phyloP scores from a whole-genome alignment of 2,113 vertebrate genomes.

The Lophotis ruficrista region DNA sequence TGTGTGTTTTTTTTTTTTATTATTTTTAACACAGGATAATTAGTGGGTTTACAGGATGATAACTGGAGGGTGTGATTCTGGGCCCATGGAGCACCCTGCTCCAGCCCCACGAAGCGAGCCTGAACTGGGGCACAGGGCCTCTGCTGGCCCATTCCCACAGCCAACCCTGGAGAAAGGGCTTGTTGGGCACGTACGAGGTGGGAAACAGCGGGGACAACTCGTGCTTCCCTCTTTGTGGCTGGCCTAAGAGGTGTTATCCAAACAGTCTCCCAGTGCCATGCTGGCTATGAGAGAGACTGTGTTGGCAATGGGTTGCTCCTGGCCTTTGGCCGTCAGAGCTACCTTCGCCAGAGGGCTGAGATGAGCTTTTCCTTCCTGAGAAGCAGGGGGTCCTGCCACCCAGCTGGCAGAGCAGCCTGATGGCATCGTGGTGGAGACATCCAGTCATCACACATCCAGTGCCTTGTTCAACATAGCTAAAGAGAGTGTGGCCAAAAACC shows the following conservation, averaged over 20 bases:
- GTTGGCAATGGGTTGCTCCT: neutral
- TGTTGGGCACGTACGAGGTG: fast-evolving
- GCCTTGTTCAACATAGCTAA: neutral
- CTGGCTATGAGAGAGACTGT: neutral
- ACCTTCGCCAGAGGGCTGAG: fast-evolving
- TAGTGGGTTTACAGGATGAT: neutral
- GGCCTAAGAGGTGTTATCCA: neutral
- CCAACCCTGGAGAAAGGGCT: neutral
- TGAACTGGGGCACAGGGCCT: neutral
- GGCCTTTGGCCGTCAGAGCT: neutral
- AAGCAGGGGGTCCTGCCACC: neutral
- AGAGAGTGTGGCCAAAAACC: fast-evolving
- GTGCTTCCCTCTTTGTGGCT: neutral
- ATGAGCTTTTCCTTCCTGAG: neutral
- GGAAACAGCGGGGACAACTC: neutral
- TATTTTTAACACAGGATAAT: neutral
- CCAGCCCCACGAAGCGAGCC: neutral
- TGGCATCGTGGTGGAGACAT: fast-evolving
- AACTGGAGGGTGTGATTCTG: neutral
- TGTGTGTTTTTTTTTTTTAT: no score
- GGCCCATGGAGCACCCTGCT: neutral
- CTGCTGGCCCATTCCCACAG: neutral
- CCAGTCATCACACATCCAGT: neutral
- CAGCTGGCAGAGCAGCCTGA: neutral
- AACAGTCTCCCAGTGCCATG: neutral